phyloP scores from a whole-genome alignment of 2,888 invertebrate species.

The Pandemis cinnamomeana region DNA sequence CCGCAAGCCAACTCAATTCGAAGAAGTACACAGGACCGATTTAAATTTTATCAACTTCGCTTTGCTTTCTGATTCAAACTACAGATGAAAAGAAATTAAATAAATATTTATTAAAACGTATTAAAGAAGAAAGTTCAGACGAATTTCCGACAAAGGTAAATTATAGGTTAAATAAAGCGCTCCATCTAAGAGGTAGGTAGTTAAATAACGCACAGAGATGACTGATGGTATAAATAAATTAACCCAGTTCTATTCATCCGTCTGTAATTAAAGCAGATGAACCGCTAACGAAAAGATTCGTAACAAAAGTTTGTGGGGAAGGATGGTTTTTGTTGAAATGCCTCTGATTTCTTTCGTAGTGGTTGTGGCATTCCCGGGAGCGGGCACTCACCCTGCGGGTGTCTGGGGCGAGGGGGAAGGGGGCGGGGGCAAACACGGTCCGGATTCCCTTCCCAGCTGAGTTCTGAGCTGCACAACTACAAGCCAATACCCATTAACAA shows the following conservation, averaged over 20 bases:
- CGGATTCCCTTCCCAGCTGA: slow-evolving; percentile 29
- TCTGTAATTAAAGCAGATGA: slow-evolving; percentile 12
- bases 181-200: not conserved
- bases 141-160: slow-evolving; percentile 16
- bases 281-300: slow-evolving; percentile 44
- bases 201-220: slow-evolving; percentile 13
- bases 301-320: slow-evolving; percentile 56
- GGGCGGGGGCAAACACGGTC: slow-evolving; percentile 31
- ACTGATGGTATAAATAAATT: slow-evolving; percentile 40
- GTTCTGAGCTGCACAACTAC: slow-evolving; percentile 41
- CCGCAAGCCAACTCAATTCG: slow-evolving; percentile 47
- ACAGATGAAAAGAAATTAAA: slow-evolving; percentile 2
- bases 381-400: slow-evolving; percentile 64
- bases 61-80: slow-evolving; percentile 43
- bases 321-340: slow-evolving; percentile 54
- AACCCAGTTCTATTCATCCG: slow-evolving; percentile 26
- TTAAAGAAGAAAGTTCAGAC: slow-evolving; percentile 9
- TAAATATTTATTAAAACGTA: slow-evolving; percentile 14
- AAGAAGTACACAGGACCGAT: slow-evolving; percentile 49
- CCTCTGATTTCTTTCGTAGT: slow-evolving; percentile 46
- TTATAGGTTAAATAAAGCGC: slow-evolving; percentile 26
- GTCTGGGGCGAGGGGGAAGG: slow-evolving; percentile 13
- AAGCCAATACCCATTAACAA: slow-evolving; percentile 5
- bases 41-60: slow-evolving; percentile 48
- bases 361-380: slow-evolving; percentile 49